phyloP scores from a whole-genome alignment of 1,140 invertebrate species.

The Scaptomyza graminum region DNA sequence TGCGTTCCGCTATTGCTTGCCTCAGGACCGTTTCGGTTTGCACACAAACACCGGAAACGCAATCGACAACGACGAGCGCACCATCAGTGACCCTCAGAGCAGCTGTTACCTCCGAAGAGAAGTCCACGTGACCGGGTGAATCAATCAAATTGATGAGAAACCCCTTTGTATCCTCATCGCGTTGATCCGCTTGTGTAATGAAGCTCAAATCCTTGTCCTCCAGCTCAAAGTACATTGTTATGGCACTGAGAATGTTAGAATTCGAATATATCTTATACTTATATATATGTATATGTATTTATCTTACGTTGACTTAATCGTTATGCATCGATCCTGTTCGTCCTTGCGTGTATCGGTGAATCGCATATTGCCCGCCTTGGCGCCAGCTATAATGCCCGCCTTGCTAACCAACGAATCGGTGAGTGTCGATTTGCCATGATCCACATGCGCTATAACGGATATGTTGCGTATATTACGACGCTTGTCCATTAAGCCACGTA shows the following conservation, averaged over 20 bases:
- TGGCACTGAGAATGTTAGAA: conserved; percentile 91
- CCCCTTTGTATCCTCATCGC: conserved; percentile 94
- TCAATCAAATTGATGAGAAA: conserved; percentile 99
- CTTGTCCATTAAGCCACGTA: conserved; percentile 99
- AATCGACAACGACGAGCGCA: conserved; percentile 98
- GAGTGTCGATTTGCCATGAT: conserved; percentile 99
- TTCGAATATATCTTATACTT: too few species aligned
- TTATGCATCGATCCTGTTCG: conserved; percentile 99
- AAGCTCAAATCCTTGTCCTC: conserved; percentile 94
- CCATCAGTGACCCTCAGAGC: conserved; percentile 99
- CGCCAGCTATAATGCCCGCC: conserved; percentile 99
- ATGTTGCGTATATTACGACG: conserved; percentile 99
- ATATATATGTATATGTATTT: too few species aligned
- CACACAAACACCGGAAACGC: conserved; percentile 99
- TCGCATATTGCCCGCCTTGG: conserved; percentile 98
- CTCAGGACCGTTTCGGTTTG: conserved; percentile 99
- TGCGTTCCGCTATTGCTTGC: conserved; percentile 98
- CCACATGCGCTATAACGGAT: conserved; percentile 99
- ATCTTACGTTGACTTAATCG: conserved; percentile 99
- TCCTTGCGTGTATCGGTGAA: conserved; percentile 99
- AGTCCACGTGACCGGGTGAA: conserved; percentile 99
- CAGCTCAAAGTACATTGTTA: conserved; percentile 98
- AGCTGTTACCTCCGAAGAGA: conserved; percentile 99
- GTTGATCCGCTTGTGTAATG: conserved; percentile 93
- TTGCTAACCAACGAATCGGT: conserved; percentile 99